Base-by-base conservation (phyloP, 2,797 vertebrate species). In the Poecilia picta region DNA sequence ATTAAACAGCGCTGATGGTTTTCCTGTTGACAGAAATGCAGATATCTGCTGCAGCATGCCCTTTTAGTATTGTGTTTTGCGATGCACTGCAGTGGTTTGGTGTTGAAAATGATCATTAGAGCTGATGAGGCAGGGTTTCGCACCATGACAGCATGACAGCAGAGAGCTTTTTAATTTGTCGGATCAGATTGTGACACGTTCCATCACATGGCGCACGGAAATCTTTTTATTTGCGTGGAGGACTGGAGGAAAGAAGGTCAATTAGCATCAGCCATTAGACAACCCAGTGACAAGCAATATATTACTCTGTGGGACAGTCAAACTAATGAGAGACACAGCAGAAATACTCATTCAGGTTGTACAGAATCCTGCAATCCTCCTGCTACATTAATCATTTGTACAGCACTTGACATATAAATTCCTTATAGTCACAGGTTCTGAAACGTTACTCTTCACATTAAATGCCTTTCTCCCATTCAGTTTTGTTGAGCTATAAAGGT, bases 231-330 rank as follows among this genome's bases (percentile, higher is more conserved):
- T 96, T 94, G 93, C 91, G 91, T 84, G 91, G 93, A 93, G 95
- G 91, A 95, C 92, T 91, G 92, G 83, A 89, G 90, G 92, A 93
- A 94, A 94, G 94, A 91, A 93, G 95, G 95, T 96, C 95, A 96
- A 96, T 96, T 96, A 96, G 95, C 95, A 95, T 95, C 94, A 95
- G 90, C 90, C 91, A 95, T 95, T 95, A 95, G 95, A 96, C 95
- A 96, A 93, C 75, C 86, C 89, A 70, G 87, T 96, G 96, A 96
- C 96, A 96, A 94, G 95, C 92, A 84, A 90, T 94, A 92, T 92
- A 94, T 95, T 95, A 95, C 91, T 51, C 86, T 87, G 86, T 86
- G 92, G 94, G 94, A 95, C 94, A 96, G 93, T 93, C 92, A 93
- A 89, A 91, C 92, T 96, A 96, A 96, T 96, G 95, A 96, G 95